Conservation (phyloP, 2,888 invertebrate genomes). For the Protonemura montana region DNA sequence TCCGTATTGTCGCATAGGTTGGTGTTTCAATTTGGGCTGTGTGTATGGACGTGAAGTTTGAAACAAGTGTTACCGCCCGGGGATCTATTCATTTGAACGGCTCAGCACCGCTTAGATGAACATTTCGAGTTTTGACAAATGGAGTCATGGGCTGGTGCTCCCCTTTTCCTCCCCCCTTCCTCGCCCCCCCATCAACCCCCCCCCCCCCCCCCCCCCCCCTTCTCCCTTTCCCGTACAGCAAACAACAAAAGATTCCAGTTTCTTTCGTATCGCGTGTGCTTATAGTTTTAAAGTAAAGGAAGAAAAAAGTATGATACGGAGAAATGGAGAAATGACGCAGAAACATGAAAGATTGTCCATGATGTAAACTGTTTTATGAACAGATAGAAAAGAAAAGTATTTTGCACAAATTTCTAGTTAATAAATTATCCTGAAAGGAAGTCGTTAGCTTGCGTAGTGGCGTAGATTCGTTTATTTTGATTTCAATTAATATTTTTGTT, state of each 20-base stretch:
- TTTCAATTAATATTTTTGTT: too few relatives aligned
- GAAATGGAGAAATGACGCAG: constrained; percentile 35
- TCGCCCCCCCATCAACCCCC: neutral
- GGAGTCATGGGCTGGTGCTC: constrained; percentile 53
- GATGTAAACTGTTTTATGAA: too few relatives aligned
- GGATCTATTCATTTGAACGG: constrained; percentile 41
- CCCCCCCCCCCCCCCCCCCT: constrained; percentile 19
- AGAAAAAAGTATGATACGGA: constrained; percentile 22
- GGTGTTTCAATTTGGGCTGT: constrained; percentile 28
- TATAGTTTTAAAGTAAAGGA: constrained; percentile 39
- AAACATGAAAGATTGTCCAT: neutral
- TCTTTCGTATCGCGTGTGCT: constrained; percentile 40
- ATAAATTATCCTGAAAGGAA: too few relatives aligned
- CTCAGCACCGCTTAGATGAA: constrained; percentile 44
- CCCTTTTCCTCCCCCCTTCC: constrained; percentile 26
- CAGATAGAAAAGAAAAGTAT: too few relatives aligned
- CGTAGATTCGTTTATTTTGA: too few relatives aligned
- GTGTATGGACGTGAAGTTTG: constrained; percentile 1
- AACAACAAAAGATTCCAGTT: constrained; percentile 48
- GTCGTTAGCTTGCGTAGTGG: too few relatives aligned
- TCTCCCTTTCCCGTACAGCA: constrained; percentile 33
- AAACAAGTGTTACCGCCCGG: constrained; percentile 34
- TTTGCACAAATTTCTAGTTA: too few relatives aligned
- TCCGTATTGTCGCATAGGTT: neutral
- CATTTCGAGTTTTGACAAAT: constrained; percentile 50